These are phyloP conservation scores for Daktulosphaira vitifoliae DNA, from an alignment of 1,140 invertebrate genomes.

Conservation along the genomic window DNA sequence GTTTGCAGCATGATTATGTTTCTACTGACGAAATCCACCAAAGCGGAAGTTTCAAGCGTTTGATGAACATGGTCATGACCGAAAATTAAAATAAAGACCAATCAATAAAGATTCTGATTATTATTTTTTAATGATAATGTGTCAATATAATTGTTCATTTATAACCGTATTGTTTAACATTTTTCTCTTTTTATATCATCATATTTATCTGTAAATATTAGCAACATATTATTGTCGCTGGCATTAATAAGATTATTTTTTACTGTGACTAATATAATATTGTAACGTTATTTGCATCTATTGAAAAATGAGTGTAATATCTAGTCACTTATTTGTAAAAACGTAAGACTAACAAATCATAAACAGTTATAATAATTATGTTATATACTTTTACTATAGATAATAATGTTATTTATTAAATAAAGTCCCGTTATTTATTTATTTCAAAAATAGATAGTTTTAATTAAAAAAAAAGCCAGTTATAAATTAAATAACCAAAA, in stretches of 20 bases:
- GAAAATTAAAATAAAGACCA: constrained; percentile 45
- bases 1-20: constrained; percentile 43
- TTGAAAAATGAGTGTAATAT: constrained; percentile 27
- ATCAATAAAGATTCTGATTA: background rate
- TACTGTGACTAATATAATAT: constrained; percentile 22
- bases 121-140: background rate
- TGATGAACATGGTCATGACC: constrained; percentile 80
- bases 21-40: constrained; percentile 72
- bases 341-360: constrained; percentile 22
- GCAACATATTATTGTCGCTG: background rate
- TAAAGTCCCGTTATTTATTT: background rate
- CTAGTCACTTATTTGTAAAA: constrained; percentile 20
- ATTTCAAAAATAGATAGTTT: too few relatives aligned
- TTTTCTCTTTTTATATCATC: too few relatives aligned
- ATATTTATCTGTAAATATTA: constrained; percentile 22
- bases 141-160: too few relatives aligned
- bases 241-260: constrained; percentile 4
- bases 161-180: too few relatives aligned
- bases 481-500: too few relatives aligned
- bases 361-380: constrained; percentile 13
- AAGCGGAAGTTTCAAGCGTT: constrained; percentile 80
- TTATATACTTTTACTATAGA: constrained; percentile 1
- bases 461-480: too few relatives aligned
- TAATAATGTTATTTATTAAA: constrained; percentile 8
- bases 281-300: too few relatives aligned